These are phyloP conservation scores for Cepaea nemoralis DNA, from an alignment of 1,140 invertebrate genomes.

Conservation along the genomic window DNA sequence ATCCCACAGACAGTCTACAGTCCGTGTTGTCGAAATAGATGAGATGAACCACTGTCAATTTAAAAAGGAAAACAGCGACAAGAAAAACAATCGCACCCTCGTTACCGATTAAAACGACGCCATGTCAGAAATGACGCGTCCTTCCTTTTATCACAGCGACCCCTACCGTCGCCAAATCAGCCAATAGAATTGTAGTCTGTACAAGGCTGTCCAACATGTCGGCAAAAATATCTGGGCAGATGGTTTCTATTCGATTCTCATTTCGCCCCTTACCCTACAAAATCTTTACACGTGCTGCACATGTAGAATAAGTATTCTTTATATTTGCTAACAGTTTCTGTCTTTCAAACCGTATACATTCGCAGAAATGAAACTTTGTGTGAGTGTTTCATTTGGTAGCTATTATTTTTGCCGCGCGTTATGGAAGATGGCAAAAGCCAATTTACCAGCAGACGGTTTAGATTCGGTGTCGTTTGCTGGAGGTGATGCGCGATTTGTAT, in stretches of 20 bases:
- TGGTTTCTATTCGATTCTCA: neutral
- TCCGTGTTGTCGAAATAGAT: no score
- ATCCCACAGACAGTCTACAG: no score
- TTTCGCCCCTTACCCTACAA: neutral
- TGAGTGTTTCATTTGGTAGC: no score
- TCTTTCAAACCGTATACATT: no score
- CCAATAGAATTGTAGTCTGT: neutral
- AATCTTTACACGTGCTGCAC: neutral
- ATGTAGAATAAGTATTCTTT: no score
- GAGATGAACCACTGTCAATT: neutral
- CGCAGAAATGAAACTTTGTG: no score
- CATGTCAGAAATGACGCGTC: neutral
- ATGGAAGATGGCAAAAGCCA: no score
- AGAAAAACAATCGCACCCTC: neutral
- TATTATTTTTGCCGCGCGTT: no score
- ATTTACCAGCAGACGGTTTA: no score
- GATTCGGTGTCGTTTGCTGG: no score
- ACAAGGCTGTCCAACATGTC: neutral
- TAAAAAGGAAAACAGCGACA: neutral
- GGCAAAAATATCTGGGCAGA: conserved; percentile 7
- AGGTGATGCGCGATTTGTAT: no score
- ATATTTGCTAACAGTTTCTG: no score
- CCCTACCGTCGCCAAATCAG: neutral
- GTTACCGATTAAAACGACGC: neutral
- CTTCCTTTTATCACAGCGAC: neutral